Percentiles rank a stretch among this genome's conserved stretches.
phyloP scores from a whole-genome alignment of 2,113 vertebrate genomes.

The Aptenodytes patagonicus region DNA sequence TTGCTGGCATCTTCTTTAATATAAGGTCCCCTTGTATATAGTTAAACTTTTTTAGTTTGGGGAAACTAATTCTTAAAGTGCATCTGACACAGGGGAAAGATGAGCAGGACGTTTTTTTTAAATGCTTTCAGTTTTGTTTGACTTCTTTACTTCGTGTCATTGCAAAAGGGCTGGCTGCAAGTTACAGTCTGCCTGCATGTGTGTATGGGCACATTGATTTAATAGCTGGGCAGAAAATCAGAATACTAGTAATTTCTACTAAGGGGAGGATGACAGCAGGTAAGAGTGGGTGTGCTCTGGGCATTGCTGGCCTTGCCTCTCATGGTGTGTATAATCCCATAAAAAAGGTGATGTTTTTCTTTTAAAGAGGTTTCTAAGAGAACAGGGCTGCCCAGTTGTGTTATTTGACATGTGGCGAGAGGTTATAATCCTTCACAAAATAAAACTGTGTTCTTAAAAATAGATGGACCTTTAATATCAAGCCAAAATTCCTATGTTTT shows the following conservation, averaged over 20 bases:
- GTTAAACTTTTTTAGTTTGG: background rate
- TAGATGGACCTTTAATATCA: background rate
- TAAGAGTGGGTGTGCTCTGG: background rate
- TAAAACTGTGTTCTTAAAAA: background rate
- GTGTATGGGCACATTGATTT: background rate
- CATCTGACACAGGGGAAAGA: background rate
- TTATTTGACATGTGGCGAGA: background rate
- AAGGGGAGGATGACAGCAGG: background rate
- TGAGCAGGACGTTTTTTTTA: background rate
- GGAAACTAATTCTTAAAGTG: background rate
- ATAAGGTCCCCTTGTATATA: background rate
- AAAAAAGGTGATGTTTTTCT: background rate
- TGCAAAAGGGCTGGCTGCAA: background rate
- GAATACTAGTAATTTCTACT: background rate
- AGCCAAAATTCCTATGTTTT: background rate
- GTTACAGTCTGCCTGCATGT: rapidly evolving
- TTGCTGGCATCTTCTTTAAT: background rate
- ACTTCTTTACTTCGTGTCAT: background rate
- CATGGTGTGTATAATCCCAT: background rate
- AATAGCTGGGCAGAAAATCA: background rate
- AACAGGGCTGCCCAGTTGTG: background rate
- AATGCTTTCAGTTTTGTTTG: background rate
- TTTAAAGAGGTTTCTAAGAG: background rate
- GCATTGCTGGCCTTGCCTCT: background rate
- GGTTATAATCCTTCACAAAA: background rate